Base-by-base conservation (phyloP, 2,113 vertebrate genomes). In the Lophochroa leadbeateri region DNA sequence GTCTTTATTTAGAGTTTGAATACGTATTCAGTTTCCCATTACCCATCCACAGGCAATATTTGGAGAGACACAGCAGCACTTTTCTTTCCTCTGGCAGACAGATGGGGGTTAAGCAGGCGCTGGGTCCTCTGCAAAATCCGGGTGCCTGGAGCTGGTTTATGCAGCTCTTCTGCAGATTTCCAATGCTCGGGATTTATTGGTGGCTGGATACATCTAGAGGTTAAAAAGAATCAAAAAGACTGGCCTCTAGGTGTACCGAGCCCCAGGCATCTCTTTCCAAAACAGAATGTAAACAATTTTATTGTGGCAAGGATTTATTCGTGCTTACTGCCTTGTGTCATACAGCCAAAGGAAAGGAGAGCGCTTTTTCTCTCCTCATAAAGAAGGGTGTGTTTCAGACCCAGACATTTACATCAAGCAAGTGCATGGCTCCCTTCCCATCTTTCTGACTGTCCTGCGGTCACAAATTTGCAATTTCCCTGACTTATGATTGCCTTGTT, bases 311-410 rank as follows among this genome's bases (percentile, higher is more conserved):
- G 82, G 95, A 68, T 27, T 64, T 16, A 57, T 50, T 82, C 5
- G 0, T 71, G 74, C 85, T 75, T 83, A 3, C 64, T 60, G 90
- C 82, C 60, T 65, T 19, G 76, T 92, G 92, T 96, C 93, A 88
- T 52, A 29, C 4, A 4, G 81, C 63, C 11, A 1, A 41, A 67
- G 61, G 67, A 76, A 77, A 91, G 71, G 60, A 74, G 68, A 74
- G 63, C 0, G 4, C 46, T 70, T 90, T 64, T 68, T 52, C 69
- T 55, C 90, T 67, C 80, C 95, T 88, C 86, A 9, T 90, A 86
- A 90, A 96, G 92, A 80, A 88, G 95, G 95, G 96, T 18, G 95
- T 96, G 95, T 64, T 69, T 46, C 43, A 18, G 68, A 18, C 82
- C 12, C 76, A 3, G 37, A 33, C 53, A 39, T 4, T 86, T 12